Base-by-base conservation (phyloP, 2,888 invertebrate genomes). In the Coenonympha arcania region DNA sequence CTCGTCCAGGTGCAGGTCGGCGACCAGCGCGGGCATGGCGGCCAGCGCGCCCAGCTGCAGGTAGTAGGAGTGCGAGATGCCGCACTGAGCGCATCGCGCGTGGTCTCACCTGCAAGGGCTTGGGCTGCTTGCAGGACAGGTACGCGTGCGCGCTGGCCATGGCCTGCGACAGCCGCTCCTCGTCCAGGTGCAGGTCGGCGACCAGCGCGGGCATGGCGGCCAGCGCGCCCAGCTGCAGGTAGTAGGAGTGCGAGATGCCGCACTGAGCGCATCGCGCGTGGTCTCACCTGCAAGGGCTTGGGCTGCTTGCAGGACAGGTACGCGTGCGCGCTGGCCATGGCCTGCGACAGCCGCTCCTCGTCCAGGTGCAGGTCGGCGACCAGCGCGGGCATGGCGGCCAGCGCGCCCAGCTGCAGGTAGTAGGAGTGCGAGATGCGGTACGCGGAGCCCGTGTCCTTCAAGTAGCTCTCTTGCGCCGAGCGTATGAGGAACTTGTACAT, bases 291-390 rank as follows among this genome's bases (percentile, higher is more conserved):
- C 54, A 92, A 73, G 2, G 87, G 84, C 49, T 80, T 76, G 11
- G 92, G 60, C 66, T 92, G 92, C 50, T 86, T 83, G 48, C 75
- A 73, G 53, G 87, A 89, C 19, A 92, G 76, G 68, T 92, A 92
- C 0, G 72, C 62, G 11, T 82, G 69, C 8, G 82, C 79, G 6
- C 77, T 71, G 1, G 60, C 60, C 67, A 90, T 75, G 13, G 89
- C 71, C 1, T 69, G 66, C 52, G 74, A 69, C 20, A 89, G 65
- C 16, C 73, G 62, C 1, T 68, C 67, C 43, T 84, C 89, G 1
- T 71, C 68, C 6, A 90, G 65, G 48, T 73, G 74, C 53, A 91
- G 71, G 61, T 88, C 66, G 0, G 63, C 66, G 2, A 83, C 76
- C 1, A 91, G 69, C 34, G 59, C 48, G 0, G 86, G 87, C 30